Percentiles rank a stretch among this genome's conserved stretches.
phyloP scores from a whole-genome alignment of 1,140 invertebrate species.

The Lucilia sericata region DNA sequence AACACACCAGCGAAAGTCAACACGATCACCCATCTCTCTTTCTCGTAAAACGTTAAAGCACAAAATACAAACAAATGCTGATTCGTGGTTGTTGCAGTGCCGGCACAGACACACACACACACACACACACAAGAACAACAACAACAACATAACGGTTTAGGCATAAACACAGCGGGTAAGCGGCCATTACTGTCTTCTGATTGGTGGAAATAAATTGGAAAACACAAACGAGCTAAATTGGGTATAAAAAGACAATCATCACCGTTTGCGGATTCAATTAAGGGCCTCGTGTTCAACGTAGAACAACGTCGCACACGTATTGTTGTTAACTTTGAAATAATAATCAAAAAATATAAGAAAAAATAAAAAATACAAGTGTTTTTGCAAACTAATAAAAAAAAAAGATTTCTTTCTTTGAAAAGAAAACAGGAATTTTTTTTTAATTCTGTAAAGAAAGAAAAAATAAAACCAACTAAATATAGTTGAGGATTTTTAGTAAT shows the following conservation, averaged over 20 bases:
- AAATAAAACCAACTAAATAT: conserved; percentile 10
- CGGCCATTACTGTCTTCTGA: conserved; percentile 59
- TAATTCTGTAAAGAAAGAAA: background rate
- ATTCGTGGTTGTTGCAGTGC: background rate
- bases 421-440: background rate
- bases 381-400: background rate
- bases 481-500: background rate
- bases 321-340: conserved; percentile 31
- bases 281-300: conserved; percentile 54
- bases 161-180: conserved; percentile 42
- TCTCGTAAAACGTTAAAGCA: background rate
- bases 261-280: conserved; percentile 65
- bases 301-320: conserved; percentile 39
- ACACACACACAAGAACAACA: conserved; percentile 1
- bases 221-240: conserved; percentile 57
- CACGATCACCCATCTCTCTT: conserved; percentile 3
- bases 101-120: background rate
- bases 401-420: background rate
- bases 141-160: background rate
- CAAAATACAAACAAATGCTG: background rate
- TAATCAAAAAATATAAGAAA: background rate
- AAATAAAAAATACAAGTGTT: conserved; percentile 21
- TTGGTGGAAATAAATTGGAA: conserved; percentile 55
- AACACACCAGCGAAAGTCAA: conserved; percentile 19
- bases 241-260: conserved; percentile 68